Base-by-base conservation (phyloP, 2,797 vertebrate genomes). In the Sparidentex hasta region DNA sequence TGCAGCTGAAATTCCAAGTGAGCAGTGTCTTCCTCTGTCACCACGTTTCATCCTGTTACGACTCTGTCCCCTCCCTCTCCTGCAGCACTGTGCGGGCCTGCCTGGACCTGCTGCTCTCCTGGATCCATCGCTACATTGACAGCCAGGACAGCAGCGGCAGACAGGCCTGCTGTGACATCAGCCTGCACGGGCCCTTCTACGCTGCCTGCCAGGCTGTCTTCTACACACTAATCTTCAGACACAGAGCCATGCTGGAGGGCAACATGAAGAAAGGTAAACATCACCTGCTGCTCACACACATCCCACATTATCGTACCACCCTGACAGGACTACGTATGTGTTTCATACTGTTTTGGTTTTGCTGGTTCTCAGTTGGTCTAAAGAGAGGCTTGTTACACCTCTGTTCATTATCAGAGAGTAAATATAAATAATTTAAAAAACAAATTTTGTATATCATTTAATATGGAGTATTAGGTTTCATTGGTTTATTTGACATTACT, bases 101-200 rank as follows among this genome's bases (percentile, higher is more conserved):
- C 73, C 89, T 98, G 70, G 97, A 99, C 91, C 93, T 99, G 88
- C 92, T 99, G 73, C 93, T 98, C 69, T 94, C 95, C 57, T 99
- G 97, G 98, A 84, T 99, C 85, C 98, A 99, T 65, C 63, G 92
- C 38, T 99, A 99, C 93, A 97, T 99, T 8, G 94, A 97, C 91
- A 95, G 93, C 74, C 98, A 98, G 92, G 97, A 98, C 84, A 90
- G 82, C 0, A 95, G 96, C 17, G 81, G 94, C 52, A 95, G 92
- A 48, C 96, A 96, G 71, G 94, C 95, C 5, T 99, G 95, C 86
- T 99, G 98, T 76, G 98, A 99, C 17, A 84, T 98, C 67, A 94
- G 92, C 68, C 94, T 98, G 41, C 98, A 99, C 0, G 97, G 97
- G 2, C 96, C 98, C 0, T 99, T 99, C 93, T 99, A 99, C 71